Evolutionary conservation across 2,113 vertebrate species (phyloP).

Genomic region (Ahaetulla prasina): DNA sequence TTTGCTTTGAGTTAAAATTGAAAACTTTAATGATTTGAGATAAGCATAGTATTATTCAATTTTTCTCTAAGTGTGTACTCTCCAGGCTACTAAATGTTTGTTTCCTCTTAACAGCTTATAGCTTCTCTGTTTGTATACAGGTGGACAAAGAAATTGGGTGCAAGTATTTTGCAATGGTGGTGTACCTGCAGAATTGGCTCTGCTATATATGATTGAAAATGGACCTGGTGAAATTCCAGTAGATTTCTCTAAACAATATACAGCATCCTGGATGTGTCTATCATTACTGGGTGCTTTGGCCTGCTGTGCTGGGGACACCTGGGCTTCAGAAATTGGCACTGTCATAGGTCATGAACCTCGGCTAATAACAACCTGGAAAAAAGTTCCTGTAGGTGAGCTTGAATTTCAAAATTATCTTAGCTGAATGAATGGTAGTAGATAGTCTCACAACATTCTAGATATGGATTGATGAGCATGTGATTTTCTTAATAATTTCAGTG

Average conservation of each 20-base stretch:
- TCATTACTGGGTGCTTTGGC: conserved; percentile 89
- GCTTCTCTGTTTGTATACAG: conserved; percentile 57
- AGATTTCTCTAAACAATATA: conserved; percentile 87
- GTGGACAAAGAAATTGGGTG: conserved; percentile 93
- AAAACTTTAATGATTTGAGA: background rate
- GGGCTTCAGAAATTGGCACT: conserved; percentile 91
- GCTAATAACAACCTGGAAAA: conserved; percentile 91
- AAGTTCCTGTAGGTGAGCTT: conserved; percentile 88
- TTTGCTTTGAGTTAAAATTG: background rate
- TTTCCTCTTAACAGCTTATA: conserved; percentile 23
- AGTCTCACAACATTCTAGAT: conserved; percentile 13
- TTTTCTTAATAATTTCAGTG: background rate
- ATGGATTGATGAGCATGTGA: background rate
- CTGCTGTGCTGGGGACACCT: conserved; percentile 88
- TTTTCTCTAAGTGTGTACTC: conserved; percentile 2
- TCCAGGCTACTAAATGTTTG: conserved; percentile 2
- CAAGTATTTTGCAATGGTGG: conserved; percentile 96
- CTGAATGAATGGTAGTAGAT: background rate
- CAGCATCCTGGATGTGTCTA: conserved; percentile 94
- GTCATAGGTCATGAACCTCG: conserved; percentile 81
- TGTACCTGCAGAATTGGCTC: conserved; percentile 87
- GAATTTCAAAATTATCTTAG: background rate
- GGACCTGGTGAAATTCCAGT: conserved; percentile 92
- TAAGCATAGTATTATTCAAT: background rate
- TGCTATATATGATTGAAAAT: conserved; percentile 95